phyloP scores from a whole-genome alignment of 1,140 invertebrate genomes.

The Meteorus sp. region DNA sequence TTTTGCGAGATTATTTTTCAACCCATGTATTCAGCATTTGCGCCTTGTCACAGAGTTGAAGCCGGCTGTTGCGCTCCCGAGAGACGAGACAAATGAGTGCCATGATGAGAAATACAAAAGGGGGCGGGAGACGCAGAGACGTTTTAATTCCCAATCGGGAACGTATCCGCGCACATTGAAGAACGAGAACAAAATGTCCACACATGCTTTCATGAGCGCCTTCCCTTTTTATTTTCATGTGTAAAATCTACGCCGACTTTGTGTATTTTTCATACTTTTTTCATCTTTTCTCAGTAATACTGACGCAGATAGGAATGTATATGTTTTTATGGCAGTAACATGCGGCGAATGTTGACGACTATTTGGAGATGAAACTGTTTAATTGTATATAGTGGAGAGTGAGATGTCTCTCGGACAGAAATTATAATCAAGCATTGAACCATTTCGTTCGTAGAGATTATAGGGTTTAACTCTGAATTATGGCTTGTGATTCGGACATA shows the following conservation, averaged over 20 bases:
- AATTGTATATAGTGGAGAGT: too few relatives aligned
- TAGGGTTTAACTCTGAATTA: too few relatives aligned
- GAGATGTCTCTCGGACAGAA: too few relatives aligned
- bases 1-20: slow-evolving; percentile 22
- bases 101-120: background rate
- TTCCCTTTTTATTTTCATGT: background rate
- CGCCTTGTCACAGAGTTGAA: background rate
- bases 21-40: background rate
- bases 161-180: background rate
- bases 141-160: slow-evolving; percentile 11
- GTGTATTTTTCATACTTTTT: too few relatives aligned
- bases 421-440: too few relatives aligned
- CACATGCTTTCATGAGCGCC: slow-evolving; percentile 3
- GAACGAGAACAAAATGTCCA: slow-evolving; percentile 23
- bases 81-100: slow-evolving; percentile 1
- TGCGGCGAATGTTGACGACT: too few relatives aligned
- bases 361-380: too few relatives aligned
- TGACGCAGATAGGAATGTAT: too few relatives aligned
- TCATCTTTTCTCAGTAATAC: too few relatives aligned
- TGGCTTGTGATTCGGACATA: too few relatives aligned
- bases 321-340: too few relatives aligned
- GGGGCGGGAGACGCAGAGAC: background rate
- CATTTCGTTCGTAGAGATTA: too few relatives aligned
- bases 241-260: background rate
- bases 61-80: background rate